Evolutionary conservation across 2,888 invertebrate genomes (phyloP).

Genomic region (Leucania comma): DNA sequence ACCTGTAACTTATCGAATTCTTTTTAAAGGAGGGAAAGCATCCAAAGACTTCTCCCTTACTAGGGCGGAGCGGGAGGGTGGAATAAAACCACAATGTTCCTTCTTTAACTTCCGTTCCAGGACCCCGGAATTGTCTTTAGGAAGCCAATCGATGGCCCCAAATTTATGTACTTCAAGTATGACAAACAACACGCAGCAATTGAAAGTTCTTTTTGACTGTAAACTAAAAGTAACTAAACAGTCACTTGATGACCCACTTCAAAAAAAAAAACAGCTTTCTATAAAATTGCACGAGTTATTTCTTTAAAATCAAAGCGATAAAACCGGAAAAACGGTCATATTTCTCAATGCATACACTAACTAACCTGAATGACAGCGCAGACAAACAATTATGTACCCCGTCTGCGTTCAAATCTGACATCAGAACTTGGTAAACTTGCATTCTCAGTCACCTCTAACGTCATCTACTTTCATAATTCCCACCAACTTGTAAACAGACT

Average conservation of each 20-base stretch:
- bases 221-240: too few species aligned
- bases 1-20: neutral
- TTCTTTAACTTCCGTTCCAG: too few species aligned
- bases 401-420: neutral
- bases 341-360: constrained; percentile 16
- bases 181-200: neutral
- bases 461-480: constrained; percentile 51
- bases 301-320: constrained; percentile 7
- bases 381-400: constrained; percentile 7
- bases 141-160: too few species aligned
- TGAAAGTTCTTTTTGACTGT: neutral
- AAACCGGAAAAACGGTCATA: constrained; percentile 10
- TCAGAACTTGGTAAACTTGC: constrained; percentile 8
- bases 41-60: too few species aligned
- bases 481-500: constrained; percentile 33
- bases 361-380: neutral
- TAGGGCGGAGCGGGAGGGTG: too few species aligned
- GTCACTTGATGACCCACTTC: too few species aligned
- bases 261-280: neutral
- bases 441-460: constrained; percentile 26
- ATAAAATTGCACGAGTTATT: constrained; percentile 9
- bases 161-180: too few species aligned
- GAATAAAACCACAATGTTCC: too few species aligned
- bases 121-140: too few species aligned
- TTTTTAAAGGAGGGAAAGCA: too few species aligned